A percentile compares a stretch with the other conserved stretches of the same genome.
Conservation (phyloP, 1,140 invertebrate species). For the Drosophila persimilis region DNA sequence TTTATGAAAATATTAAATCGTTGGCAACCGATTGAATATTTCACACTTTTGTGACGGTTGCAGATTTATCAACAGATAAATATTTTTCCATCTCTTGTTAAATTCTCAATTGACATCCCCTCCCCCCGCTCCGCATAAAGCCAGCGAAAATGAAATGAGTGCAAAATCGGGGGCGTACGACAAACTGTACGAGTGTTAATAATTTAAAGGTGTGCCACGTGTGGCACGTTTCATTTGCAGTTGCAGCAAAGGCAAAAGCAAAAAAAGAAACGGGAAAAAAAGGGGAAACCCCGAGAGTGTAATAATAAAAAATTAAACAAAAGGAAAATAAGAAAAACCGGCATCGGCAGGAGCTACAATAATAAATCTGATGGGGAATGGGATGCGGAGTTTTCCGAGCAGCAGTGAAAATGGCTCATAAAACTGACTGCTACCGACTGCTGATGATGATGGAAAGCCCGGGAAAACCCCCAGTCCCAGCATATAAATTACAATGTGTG, state of each 20-base stretch:
- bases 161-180: conserved; percentile 53
- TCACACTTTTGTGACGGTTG: conserved; percentile 38
- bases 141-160: conserved; percentile 31
- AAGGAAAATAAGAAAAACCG: conserved; percentile 51
- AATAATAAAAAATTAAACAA: conserved; percentile 69
- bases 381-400: neutral
- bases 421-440: conserved; percentile 45
- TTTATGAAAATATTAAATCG: conserved; percentile 29
- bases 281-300: conserved; percentile 38
- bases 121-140: conserved; percentile 31
- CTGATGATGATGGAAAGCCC: conserved; percentile 52
- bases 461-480: conserved; percentile 3
- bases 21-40: conserved; percentile 37
- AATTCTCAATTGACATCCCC: conserved; percentile 55
- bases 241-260: conserved; percentile 24
- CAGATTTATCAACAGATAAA: conserved; percentile 18
- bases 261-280: conserved; percentile 30
- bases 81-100: conserved; percentile 15
- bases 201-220: conserved; percentile 56
- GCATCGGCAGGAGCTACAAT: neutral
- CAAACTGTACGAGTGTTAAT: conserved; percentile 58
- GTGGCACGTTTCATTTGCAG: conserved; percentile 53
- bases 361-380: neutral
- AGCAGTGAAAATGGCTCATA: conserved; percentile 43
- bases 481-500: conserved; percentile 67